Conservation (phyloP, 2,888 invertebrate genomes). For the Monoplex corrugatus region DNA sequence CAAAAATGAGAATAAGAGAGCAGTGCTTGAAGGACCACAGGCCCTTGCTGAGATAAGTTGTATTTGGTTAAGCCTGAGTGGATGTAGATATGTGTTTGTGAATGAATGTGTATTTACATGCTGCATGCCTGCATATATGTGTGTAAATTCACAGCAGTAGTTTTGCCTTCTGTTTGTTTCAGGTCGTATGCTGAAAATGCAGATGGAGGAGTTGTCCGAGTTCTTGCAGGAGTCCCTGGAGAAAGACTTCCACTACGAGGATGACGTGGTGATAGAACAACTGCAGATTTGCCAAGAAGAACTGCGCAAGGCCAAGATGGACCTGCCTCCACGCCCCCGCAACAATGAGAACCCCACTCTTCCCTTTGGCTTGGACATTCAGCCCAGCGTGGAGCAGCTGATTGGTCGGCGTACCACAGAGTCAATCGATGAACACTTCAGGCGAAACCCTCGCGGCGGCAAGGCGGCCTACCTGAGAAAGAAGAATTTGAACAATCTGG, state of each 20-base stretch:
- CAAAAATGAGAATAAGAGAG: no score
- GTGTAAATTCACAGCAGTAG: no score
- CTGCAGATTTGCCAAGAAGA: conserved; percentile 94
- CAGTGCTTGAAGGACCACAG: no score
- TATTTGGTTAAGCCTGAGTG: no score
- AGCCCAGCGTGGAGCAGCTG: conserved; percentile 79
- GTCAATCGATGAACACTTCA: conserved; percentile 76
- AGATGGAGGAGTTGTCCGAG: conserved; percentile 82
- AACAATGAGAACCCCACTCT: conserved; percentile 90
- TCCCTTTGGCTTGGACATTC: conserved; percentile 90
- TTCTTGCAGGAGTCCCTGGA: conserved; percentile 89
- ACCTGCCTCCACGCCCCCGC: conserved; percentile 87
- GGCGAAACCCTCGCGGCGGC: conserved; percentile 72
- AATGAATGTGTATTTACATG: no score
- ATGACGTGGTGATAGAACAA: conserved; percentile 93
- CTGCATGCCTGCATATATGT: no score
- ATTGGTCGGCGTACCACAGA: conserved; percentile 70
- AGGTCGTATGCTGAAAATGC: conserved; percentile 81
- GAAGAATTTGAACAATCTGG: conserved; percentile 61
- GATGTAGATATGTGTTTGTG: no score
- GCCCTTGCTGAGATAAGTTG: no score
- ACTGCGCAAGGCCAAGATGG: conserved; percentile 87
- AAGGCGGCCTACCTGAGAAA: conserved; percentile 68
- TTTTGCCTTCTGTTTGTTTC: conserved; percentile 50
- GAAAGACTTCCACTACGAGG: conserved; percentile 95